Evolutionary conservation across 1,140 invertebrate species (phyloP).

Genomic region (Patella vulgata): DNA sequence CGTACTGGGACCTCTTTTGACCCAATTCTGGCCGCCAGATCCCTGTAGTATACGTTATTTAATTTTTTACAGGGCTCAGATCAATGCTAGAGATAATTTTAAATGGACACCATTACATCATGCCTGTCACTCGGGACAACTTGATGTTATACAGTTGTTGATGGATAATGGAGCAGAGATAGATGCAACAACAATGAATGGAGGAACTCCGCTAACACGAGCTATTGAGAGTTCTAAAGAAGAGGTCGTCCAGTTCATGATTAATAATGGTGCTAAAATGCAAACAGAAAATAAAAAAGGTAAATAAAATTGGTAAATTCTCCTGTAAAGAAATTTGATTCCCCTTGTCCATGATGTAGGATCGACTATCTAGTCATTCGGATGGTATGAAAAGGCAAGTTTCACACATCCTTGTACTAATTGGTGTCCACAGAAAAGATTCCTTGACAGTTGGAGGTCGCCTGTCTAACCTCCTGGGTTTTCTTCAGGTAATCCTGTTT

Average conservation of each 20-base stretch:
- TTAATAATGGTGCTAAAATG: conserved; percentile 62
- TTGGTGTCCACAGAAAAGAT: no score
- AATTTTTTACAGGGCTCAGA: conserved; percentile 55
- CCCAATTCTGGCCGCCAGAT: no score
- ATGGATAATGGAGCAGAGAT: conserved; percentile 62
- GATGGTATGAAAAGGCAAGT: no score
- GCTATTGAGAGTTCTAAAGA: conserved; percentile 66
- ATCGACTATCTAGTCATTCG: no score
- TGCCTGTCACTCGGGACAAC: conserved; percentile 64
- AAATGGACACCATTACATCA: conserved; percentile 68
- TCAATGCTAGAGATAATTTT: conserved; percentile 67
- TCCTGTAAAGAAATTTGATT: no score
- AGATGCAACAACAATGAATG: conserved; percentile 63
- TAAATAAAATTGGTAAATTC: no score
- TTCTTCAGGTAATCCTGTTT: no score
- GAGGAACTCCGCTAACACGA: conserved; percentile 65
- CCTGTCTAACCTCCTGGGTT: no score
- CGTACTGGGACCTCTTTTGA: no score
- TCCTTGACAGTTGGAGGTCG: no score
- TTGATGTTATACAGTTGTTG: conserved; percentile 62
- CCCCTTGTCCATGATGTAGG: no score
- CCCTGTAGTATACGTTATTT: not conserved
- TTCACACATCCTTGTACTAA: no score
- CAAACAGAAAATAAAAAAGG: conserved; percentile 65
- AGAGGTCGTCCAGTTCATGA: conserved; percentile 61